Percentiles rank a stretch among this genome's conserved stretches.
phyloP scores from a whole-genome alignment of 2,797 vertebrate genomes.

The Argentina silus region DNA sequence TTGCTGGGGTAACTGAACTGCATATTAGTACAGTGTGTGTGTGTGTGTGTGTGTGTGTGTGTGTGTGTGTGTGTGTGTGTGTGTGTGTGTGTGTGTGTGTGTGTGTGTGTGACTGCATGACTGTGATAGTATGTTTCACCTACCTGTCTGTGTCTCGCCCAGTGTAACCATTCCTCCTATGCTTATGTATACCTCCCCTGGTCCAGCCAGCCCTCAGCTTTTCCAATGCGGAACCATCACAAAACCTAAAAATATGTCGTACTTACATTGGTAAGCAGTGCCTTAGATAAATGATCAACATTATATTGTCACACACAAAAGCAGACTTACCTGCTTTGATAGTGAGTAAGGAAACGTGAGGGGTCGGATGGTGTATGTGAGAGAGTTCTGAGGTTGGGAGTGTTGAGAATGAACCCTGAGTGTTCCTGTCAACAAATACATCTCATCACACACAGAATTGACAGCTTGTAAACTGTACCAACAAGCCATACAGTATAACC shows the following conservation, averaged over 20 bases:
- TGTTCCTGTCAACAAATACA: conserved; percentile 54
- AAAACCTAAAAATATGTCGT: conserved; percentile 52
- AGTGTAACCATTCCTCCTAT: conserved; percentile 45
- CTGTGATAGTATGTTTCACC: conserved; percentile 9
- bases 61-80: conserved; percentile 3
- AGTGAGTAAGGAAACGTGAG: conserved; percentile 62
- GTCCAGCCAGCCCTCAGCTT: conserved; percentile 13
- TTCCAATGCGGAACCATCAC: conserved; percentile 17
- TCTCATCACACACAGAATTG: conserved; percentile 5
- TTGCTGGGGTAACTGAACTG: neutral
- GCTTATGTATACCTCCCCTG: conserved; percentile 19
- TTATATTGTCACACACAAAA: neutral
- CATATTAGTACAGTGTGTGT: neutral
- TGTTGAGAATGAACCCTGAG: conserved; percentile 60
- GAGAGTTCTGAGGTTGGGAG: conserved; percentile 39
- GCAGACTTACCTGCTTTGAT: conserved; percentile 58
- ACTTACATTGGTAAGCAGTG: neutral
- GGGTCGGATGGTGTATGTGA: conserved; percentile 43
- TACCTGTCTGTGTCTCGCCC: conserved; percentile 56
- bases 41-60: conserved; percentile 3
- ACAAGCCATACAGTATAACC: neutral
- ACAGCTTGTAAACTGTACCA: neutral
- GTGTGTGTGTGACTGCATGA: neutral
- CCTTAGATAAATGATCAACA: neutral
- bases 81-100: conserved; percentile 7